Conservation (phyloP, 2,888 invertebrate genomes). For the Graphium colonna region DNA sequence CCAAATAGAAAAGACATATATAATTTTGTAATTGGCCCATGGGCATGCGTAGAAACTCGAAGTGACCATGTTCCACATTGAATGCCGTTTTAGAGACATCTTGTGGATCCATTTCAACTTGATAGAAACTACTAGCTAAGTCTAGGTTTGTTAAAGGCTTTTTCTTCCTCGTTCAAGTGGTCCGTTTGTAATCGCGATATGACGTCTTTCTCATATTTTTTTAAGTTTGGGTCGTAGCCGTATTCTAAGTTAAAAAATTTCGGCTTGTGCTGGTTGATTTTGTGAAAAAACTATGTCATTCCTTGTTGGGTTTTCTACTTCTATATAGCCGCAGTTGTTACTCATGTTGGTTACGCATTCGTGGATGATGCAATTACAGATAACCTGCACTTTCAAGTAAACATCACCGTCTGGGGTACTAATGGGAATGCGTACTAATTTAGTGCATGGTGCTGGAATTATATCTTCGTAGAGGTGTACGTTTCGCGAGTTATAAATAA, state of each 20-base stretch:
- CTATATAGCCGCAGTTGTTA: slow-evolving; percentile 18
- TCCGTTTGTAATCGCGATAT: slow-evolving; percentile 7
- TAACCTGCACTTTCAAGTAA: slow-evolving; percentile 8
- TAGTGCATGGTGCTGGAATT: neutral
- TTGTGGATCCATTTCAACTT: too few relatives aligned
- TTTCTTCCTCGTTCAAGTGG: slow-evolving; percentile 20
- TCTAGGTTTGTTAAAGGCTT: too few relatives aligned
- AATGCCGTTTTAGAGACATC: too few relatives aligned
- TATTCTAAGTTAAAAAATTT: slow-evolving; percentile 14
- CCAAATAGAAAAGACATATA: too few relatives aligned
- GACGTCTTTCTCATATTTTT: neutral
- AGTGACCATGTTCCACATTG: too few relatives aligned
- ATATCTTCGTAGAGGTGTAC: neutral
- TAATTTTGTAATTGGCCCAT: too few relatives aligned
- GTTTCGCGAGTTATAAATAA: neutral
- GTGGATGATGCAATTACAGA: slow-evolving; percentile 22
- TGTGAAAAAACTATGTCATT: slow-evolving; percentile 23
- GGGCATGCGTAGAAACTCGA: too few relatives aligned
- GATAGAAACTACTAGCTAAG: too few relatives aligned
- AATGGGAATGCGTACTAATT: slow-evolving; percentile 7
- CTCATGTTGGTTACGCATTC: slow-evolving; percentile 18
- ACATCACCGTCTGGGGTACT: slow-evolving; percentile 8
- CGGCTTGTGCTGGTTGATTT: slow-evolving; percentile 20
- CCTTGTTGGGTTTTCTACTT: slow-evolving; percentile 16
- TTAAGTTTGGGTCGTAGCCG: slow-evolving; percentile 3